phyloP scores from a whole-genome alignment of 1,140 invertebrate species.

The Scaptomyza graminum region DNA sequence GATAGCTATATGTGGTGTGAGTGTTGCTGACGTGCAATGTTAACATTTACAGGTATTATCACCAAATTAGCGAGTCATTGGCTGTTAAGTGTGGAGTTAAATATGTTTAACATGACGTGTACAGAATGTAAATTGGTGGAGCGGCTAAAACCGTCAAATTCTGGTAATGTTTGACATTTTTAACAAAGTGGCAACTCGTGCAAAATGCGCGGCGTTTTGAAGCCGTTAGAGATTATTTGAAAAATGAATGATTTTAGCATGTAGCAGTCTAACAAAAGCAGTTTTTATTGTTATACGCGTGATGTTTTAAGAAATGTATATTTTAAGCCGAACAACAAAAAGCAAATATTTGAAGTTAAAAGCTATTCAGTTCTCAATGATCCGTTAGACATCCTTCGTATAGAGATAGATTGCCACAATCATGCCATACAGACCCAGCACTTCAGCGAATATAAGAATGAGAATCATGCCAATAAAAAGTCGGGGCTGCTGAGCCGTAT shows the following conservation, averaged over 20 bases:
- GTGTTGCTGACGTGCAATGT: constrained; percentile 48
- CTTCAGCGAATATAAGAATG: constrained; percentile 98
- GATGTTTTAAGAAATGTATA: no score
- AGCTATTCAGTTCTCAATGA: neutral
- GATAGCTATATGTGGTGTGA: constrained; percentile 27
- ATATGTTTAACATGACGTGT: neutral
- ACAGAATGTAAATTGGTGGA: neutral
- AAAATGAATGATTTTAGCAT: no score
- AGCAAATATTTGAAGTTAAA: no score
- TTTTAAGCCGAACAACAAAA: no score
- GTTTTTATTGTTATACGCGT: no score
- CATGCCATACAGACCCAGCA: constrained; percentile 96
- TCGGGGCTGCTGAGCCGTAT: constrained; percentile 95
- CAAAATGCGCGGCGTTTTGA: no score
- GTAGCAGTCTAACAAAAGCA: no score
- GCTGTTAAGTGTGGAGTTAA: constrained; percentile 24
- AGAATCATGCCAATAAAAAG: constrained; percentile 98
- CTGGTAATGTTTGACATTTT: neutral
- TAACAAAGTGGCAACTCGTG: neutral
- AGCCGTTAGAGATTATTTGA: no score
- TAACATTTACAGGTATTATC: constrained; percentile 27
- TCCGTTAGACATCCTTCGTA: constrained; percentile 85
- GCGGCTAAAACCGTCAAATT: neutral
- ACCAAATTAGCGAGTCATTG: constrained; percentile 8
- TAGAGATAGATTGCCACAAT: constrained; percentile 97